These are phyloP conservation scores for Tenebrio molitor DNA, from an alignment of 1,140 invertebrate genomes.

Conservation along the genomic window DNA sequence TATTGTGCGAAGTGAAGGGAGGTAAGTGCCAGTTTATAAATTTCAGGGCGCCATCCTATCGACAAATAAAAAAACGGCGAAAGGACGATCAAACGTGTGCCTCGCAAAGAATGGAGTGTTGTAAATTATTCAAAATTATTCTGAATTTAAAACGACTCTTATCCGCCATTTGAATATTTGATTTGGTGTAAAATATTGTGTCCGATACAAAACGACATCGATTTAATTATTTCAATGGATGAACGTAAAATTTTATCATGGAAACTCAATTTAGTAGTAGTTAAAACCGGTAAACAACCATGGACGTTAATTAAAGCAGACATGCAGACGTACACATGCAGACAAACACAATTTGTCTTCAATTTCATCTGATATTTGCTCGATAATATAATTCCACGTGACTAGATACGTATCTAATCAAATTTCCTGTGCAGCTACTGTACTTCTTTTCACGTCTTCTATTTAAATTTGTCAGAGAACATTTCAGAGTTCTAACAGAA, in stretches of 20 bases:
- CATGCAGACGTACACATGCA: too few species aligned
- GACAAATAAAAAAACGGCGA: background rate
- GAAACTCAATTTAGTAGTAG: slow-evolving; percentile 35
- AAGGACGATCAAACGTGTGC: slow-evolving; percentile 1
- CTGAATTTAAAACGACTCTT: slow-evolving; percentile 46
- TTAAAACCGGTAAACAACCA: slow-evolving; percentile 17
- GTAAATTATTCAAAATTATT: slow-evolving; percentile 54
- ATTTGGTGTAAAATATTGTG: slow-evolving; percentile 48
- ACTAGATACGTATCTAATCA: too few species aligned
- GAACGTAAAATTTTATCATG: slow-evolving; percentile 47
- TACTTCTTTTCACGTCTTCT: too few species aligned
- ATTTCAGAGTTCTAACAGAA: too few species aligned
- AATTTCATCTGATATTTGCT: slow-evolving; percentile 6
- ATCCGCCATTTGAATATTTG: slow-evolving; percentile 54
- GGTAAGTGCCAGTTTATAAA: slow-evolving; percentile 73
- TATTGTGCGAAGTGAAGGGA: slow-evolving; percentile 90
- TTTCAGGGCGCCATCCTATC: slow-evolving; percentile 16
- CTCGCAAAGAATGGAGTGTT: background rate
- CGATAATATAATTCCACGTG: slow-evolving; percentile 10
- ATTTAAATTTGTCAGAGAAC: too few species aligned
- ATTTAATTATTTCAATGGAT: slow-evolving; percentile 51
- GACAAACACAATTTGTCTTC: slow-evolving; percentile 26
- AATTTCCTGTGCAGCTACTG: too few species aligned
- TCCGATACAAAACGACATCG: slow-evolving; percentile 50
- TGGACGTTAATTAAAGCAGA: slow-evolving; percentile 33